These are phyloP conservation scores for Chloroceryle aenea DNA, from an alignment of 2,113 vertebrate species.

Conservation along the genomic window DNA sequence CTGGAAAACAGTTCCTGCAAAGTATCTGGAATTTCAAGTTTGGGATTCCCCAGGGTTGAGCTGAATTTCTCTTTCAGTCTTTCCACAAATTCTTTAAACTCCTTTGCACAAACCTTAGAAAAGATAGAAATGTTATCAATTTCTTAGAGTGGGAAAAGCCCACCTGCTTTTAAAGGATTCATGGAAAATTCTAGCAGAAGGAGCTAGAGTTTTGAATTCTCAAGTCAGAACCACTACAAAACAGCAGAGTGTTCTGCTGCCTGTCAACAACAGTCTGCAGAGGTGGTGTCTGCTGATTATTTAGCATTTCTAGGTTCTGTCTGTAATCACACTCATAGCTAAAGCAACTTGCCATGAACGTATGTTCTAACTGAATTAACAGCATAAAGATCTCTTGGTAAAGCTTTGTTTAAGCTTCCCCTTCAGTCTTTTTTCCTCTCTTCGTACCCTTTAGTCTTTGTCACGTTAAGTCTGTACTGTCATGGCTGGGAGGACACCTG, in stretches of 20 bases:
- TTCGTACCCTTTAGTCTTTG: neutral
- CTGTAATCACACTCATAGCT: neutral
- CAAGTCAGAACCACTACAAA: neutral
- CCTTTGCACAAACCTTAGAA: slow-evolving; percentile 84
- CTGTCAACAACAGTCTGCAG: neutral
- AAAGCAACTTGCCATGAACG: neutral
- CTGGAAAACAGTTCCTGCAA: slow-evolving; percentile 86
- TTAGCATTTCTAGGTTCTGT: neutral
- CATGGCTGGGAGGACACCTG: neutral
- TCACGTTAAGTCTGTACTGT: neutral
- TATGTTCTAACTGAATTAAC: neutral
- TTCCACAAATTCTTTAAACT: slow-evolving; percentile 87
- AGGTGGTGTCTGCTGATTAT: neutral
- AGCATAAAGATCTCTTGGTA: neutral
- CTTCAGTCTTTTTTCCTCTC: neutral
- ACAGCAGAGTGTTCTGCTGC: too few relatives aligned
- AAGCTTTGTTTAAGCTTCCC: slow-evolving; percentile 9
- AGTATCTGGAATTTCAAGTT: slow-evolving; percentile 84
- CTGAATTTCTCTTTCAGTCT: slow-evolving; percentile 92
- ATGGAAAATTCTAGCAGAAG: neutral
- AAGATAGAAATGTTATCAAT: neutral
- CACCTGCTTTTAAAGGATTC: neutral
- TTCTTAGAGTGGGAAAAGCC: neutral
- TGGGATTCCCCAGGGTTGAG: slow-evolving; percentile 71
- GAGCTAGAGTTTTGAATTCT: neutral